Evolutionary conservation across 2,113 vertebrate species (phyloP).

Genomic region (Excalfactoria chinensis): DNA sequence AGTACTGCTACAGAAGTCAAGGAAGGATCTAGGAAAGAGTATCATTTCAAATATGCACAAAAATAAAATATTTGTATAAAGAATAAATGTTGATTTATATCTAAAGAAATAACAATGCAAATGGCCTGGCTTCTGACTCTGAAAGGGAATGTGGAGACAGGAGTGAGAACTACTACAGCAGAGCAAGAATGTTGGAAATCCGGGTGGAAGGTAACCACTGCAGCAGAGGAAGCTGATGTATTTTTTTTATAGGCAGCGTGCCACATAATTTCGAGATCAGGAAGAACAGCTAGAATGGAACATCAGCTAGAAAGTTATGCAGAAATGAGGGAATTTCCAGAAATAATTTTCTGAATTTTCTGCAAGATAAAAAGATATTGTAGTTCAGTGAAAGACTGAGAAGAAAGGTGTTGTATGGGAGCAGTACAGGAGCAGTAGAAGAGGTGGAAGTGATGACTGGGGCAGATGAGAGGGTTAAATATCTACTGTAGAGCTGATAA

Average conservation of each 20-base stretch:
- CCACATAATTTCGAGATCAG: background rate
- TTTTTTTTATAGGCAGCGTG: rapidly evolving
- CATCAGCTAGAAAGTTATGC: background rate
- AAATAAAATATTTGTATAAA: background rate
- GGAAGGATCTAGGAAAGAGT: background rate
- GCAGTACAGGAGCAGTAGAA: background rate
- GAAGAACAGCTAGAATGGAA: background rate
- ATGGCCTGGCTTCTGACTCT: background rate
- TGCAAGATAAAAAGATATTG: background rate
- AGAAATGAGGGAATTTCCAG: background rate
- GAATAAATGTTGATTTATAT: background rate
- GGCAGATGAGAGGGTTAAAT: background rate
- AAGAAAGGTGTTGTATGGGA: background rate
- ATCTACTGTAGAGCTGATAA: background rate
- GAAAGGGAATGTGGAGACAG: background rate
- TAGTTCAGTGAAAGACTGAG: background rate
- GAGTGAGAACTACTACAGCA: background rate
- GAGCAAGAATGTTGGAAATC: background rate
- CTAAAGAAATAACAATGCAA: background rate
- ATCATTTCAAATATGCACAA: background rate
- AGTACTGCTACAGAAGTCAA: background rate
- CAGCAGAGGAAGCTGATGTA: rapidly evolving
- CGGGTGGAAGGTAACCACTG: background rate
- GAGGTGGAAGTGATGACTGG: rapidly evolving
- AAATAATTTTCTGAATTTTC: background rate